Percentiles rank a stretch among this genome's conserved stretches.
phyloP scores from a whole-genome alignment of 1,140 invertebrate genomes.

The Stegodyphus mimosarum region DNA sequence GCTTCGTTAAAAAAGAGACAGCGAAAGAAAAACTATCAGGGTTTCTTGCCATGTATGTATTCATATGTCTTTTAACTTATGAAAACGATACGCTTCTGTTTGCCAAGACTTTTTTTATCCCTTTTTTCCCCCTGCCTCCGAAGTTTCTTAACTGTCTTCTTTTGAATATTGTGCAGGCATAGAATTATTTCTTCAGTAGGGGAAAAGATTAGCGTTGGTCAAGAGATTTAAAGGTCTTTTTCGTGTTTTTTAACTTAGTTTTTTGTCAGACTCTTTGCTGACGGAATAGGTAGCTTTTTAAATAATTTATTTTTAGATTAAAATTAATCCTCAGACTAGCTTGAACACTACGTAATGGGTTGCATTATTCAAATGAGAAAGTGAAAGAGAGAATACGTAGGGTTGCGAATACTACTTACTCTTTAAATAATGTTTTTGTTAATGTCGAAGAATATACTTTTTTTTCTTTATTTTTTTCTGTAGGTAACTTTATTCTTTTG shows the following conservation, averaged over 20 bases:
- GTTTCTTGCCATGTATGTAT: slow-evolving; percentile 42
- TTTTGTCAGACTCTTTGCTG: slow-evolving; percentile 16
- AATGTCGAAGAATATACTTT: not conserved
- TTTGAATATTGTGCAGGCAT: slow-evolving; percentile 52
- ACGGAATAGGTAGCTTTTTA: slow-evolving; percentile 45
- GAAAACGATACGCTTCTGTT: slow-evolving; percentile 51
- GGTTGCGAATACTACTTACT: not conserved
- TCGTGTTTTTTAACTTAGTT: not conserved
- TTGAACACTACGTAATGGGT: slow-evolving; percentile 8
- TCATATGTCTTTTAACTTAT: slow-evolving; percentile 61
- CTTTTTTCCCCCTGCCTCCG: not conserved
- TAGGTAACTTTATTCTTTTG: slow-evolving; percentile 4
- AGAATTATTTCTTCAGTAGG: slow-evolving; percentile 16
- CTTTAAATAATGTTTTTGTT: slow-evolving; percentile 29
- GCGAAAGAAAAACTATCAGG: slow-evolving; percentile 46
- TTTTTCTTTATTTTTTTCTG: slow-evolving; percentile 5
- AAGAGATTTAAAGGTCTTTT: slow-evolving; percentile 43
- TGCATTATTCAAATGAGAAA: slow-evolving; percentile 48
- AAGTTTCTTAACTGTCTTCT: slow-evolving; percentile 1
- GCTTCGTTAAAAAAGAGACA: slow-evolving; percentile 46
- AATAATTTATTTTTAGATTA: slow-evolving; percentile 59
- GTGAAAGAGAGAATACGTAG: not conserved
- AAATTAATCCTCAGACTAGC: slow-evolving; percentile 51
- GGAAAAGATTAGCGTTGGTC: slow-evolving; percentile 55
- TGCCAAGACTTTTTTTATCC: not conserved